phyloP scores from a whole-genome alignment of 2,797 vertebrate genomes.

The Ctenochaetus hawaiiensis region DNA sequence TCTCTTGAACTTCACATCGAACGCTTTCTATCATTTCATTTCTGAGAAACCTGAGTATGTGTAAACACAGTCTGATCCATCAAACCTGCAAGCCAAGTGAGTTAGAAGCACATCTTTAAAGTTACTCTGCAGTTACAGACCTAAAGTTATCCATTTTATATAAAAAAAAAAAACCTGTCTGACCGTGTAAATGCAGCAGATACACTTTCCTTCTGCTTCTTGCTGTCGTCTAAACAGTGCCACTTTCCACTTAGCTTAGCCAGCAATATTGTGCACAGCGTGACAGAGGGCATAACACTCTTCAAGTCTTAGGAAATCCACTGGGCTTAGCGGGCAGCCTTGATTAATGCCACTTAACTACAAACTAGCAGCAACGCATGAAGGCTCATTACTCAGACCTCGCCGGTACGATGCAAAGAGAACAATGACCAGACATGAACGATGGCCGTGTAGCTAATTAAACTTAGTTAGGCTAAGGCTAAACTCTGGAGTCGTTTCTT shows the following conservation, averaged over 20 bases:
- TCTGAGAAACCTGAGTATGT: constrained; percentile 20
- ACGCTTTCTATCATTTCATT: constrained; percentile 35
- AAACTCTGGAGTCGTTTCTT: constrained; percentile 31
- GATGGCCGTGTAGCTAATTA: constrained; percentile 22
- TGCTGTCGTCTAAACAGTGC: constrained; percentile 29
- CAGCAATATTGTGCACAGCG: constrained; percentile 26
- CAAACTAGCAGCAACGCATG: constrained; percentile 11
- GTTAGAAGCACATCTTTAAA: constrained; percentile 3
- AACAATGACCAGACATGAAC: constrained; percentile 37
- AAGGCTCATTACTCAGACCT: constrained; percentile 59
- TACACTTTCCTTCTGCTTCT: constrained; percentile 14
- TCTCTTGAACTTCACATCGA: constrained; percentile 30
- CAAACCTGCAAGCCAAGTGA: constrained; percentile 12
- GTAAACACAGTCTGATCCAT: constrained; percentile 25
- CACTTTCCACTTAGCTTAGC: constrained; percentile 50
- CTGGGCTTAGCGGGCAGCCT: constrained; percentile 35
- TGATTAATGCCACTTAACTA: constrained; percentile 68
- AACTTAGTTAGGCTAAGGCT: constrained; percentile 26
- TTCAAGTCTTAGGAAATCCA: constrained; percentile 53
- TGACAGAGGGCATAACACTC: constrained; percentile 41
- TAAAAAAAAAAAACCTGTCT: neutral
- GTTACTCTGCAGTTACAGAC: constrained; percentile 2
- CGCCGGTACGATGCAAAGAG: constrained; percentile 18
- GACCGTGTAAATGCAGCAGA: constrained; percentile 23
- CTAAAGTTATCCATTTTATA: constrained; percentile 24